These are phyloP conservation scores for Dryocosmus kuriphilus DNA, from an alignment of 2,888 invertebrate species.

Conservation along the genomic window DNA sequence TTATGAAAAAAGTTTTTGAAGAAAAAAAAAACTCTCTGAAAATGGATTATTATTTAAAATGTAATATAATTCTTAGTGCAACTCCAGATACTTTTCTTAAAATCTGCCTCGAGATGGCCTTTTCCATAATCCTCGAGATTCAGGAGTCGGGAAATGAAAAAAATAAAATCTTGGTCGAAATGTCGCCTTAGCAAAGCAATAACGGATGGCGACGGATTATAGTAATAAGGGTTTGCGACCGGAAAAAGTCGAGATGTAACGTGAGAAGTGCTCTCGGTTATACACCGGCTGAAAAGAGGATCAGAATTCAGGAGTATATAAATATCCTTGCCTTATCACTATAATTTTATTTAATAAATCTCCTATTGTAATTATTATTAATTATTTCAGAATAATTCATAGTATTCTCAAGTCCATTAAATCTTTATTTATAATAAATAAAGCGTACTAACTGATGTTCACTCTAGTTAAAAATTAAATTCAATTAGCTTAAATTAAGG, in stretches of 20 bases:
- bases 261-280: conserved; percentile 42
- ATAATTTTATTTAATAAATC: conserved; percentile 69
- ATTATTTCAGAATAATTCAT: not conserved
- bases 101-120: conserved; percentile 45
- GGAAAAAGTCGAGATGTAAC: conserved; percentile 43
- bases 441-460: too few relatives aligned
- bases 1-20: too few relatives aligned
- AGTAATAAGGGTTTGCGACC: conserved; percentile 49
- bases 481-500: too few relatives aligned
- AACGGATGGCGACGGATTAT: conserved; percentile 52
- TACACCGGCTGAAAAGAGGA: not conserved
- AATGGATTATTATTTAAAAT: not conserved
- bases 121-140: conserved; percentile 47
- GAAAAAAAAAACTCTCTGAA: not conserved
- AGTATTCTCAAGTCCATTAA: not conserved
- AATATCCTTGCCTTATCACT: conserved; percentile 58
- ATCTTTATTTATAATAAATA: not conserved
- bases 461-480: too few relatives aligned
- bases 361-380: conserved; percentile 4
- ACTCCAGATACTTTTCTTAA: not conserved
- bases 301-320: conserved; percentile 1
- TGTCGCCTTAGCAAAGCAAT: conserved; percentile 45
- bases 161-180: conserved; percentile 26
- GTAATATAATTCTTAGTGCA: not conserved
- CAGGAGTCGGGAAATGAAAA: conserved; percentile 28